A percentile compares a stretch with the other conserved stretches of the same genome.
Evolutionary conservation across 2,888 invertebrate species (phyloP).

Genomic region (Agrochola lychnidis): DNA sequence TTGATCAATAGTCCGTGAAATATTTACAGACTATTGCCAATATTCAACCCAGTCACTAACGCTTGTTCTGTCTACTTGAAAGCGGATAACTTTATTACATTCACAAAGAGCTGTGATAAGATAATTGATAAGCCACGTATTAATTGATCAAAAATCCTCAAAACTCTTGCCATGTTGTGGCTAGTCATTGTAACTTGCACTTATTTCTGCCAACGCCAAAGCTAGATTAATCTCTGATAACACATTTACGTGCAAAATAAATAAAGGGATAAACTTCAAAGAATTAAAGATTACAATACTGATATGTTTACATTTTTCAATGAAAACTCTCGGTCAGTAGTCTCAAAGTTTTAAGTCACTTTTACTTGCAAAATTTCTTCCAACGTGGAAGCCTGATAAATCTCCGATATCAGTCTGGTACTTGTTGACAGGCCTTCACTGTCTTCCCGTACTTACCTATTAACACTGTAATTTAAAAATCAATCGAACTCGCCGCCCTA

Average conservation of each 20-base stretch:
- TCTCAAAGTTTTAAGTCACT: not conserved
- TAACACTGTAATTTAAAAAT: no score
- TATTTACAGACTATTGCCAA: not conserved
- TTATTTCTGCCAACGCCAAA: constrained; percentile 2
- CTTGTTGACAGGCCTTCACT: no score
- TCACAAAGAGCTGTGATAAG: constrained; percentile 1
- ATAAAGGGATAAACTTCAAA: constrained; percentile 7
- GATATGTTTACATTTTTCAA: not conserved
- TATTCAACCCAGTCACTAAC: not conserved
- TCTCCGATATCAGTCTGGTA: not conserved
- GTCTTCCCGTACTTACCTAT: no score
- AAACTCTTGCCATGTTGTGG: not conserved
- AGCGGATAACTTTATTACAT: not conserved
- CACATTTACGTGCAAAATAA: constrained; percentile 3
- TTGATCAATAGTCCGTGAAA: not conserved
- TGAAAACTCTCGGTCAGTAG: not conserved
- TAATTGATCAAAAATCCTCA: constrained; percentile 3
- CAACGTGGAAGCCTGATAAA: not conserved
- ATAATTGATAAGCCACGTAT: not conserved
- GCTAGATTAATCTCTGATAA: constrained; percentile 5
- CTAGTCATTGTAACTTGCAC: constrained; percentile 11
- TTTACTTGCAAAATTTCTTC: not conserved
- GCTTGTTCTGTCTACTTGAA: not conserved
- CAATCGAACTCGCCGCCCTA: no score
- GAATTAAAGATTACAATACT: not conserved